Base-by-base conservation (phyloP, 23 tunicate species). In the Trididemnum nubilum region DNA sequence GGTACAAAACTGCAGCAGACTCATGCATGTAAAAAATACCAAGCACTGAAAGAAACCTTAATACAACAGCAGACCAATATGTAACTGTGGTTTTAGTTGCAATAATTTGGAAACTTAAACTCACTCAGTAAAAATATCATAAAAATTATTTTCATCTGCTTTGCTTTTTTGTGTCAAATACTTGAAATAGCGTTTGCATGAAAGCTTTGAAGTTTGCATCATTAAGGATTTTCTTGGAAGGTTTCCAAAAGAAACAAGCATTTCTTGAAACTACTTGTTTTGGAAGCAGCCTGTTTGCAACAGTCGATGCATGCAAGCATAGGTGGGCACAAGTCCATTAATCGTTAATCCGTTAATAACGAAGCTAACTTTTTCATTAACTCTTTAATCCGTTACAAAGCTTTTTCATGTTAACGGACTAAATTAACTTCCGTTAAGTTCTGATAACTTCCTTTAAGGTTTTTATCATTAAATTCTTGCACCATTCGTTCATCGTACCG, bases 191-290 rank as follows among this genome's bases (percentile, higher is more conserved):
- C 59, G 37, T 73, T 73, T 23, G 59, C 60, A 29, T 36, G 31
- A 32, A 73, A 59, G 59, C 22, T 73, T 73, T 73, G 37, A 32
- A 69, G 39, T 32, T n/a, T 4, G 39, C 39, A 69, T 69, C 74
- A 69, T 5, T 69, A 9, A 69, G 74, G 37, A 69, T 12, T 69
- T 69, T 7, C 74, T 69, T 32, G 19, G 38, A 69, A 32, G 74
- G 38, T 69, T 4, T 69, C 74, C 74, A 33, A 29, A 37, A 69
- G 37, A 34, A 32, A 69, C 74, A 33, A 28, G 74, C 74, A 69
- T 69, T 69, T 69, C 74, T 69, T 69, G 37, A 69, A 5, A 69
- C 39, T 33, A 37, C 74, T 69, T 69, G 74, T 32, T 69, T 69
- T 15, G 74, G 37, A 34, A 69, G 38, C 74, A 69, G 5, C 4